A percentile compares a stretch with the other conserved stretches of the same genome.
Conservation (phyloP, 2,113 vertebrate genomes). For the Sitta europaea region DNA sequence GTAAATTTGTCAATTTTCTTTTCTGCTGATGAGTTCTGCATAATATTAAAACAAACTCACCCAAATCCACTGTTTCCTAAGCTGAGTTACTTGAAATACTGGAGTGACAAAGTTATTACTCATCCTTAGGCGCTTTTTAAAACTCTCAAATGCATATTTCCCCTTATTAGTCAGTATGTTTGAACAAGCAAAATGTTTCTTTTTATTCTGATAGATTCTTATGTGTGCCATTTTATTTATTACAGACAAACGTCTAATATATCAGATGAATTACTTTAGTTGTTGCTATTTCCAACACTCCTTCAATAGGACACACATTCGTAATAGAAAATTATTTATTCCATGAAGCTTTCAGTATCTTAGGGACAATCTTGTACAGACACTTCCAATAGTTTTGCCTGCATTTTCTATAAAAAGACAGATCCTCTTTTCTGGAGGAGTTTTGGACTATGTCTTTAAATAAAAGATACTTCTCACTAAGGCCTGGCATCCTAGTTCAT, state of each 20-base stretch:
- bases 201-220: background rate
- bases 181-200: background rate
- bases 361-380: background rate
- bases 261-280: background rate
- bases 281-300: background rate
- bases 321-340: background rate
- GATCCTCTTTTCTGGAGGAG: background rate
- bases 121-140: background rate
- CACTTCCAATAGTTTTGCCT: background rate
- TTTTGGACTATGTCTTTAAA: background rate
- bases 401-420: background rate
- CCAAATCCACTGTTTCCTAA: background rate
- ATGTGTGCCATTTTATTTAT: background rate
- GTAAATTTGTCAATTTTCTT: background rate
- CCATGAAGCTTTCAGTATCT: background rate
- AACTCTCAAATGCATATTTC: background rate
- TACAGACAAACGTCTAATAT: background rate
- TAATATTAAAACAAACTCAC: background rate
- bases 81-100: background rate
- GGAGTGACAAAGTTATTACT: background rate
- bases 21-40: background rate
- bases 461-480: background rate
- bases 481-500: background rate
- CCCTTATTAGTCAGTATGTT: background rate
- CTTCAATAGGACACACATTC: background rate